Evolutionary conservation across 2,113 vertebrate species (phyloP), one percentile per base, ranked within the genome.

Genomic region (Carettochelys insculpta): DNA sequence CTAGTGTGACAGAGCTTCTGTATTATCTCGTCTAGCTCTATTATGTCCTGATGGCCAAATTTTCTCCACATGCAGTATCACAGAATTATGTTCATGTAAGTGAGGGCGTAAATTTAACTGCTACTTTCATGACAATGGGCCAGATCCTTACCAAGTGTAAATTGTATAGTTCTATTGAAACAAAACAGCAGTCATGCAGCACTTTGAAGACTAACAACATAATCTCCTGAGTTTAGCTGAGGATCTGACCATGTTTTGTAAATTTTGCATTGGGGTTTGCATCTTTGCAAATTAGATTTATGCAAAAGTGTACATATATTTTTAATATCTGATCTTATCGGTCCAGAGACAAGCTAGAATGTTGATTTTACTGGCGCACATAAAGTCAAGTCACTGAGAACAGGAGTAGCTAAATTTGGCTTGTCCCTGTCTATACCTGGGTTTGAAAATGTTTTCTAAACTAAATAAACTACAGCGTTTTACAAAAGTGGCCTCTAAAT

Each of bases 251-350:
- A 13, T 82, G 4, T 87, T 85, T 90, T n/a, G 77, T 89, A 71
- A 3, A 29, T 89, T 90, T 41, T 96, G 58, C 78, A 80, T 91
- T 65, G 53, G 3, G 61, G 16, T 16, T 3, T 93, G 4, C 68
- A 82, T 87, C 43, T 92, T 92, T 86, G 75, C 34, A 76, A 54
- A 34, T 85, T 92, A 43, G 58, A 47, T 8, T 90, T 78, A 25
- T 0, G 0, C 43, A 29, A 51, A 87, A 87, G 11, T 68, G 54
- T 41, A 51, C 8, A 34, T 75, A 31, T 41, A 50, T 9, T 45
- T 83, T 85, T 25, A 93, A 93, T 89, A 91, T 68, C 56, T 54
- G 1, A 54, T 52, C 3, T 45, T 71, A 45, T 24, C 20, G 87
- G 68, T 93, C 61, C 81, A 80, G 53, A 68, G 43, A 41, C 43